phyloP scores from a whole-genome alignment of 2,888 invertebrate genomes.

The Octonoba sinensis region DNA sequence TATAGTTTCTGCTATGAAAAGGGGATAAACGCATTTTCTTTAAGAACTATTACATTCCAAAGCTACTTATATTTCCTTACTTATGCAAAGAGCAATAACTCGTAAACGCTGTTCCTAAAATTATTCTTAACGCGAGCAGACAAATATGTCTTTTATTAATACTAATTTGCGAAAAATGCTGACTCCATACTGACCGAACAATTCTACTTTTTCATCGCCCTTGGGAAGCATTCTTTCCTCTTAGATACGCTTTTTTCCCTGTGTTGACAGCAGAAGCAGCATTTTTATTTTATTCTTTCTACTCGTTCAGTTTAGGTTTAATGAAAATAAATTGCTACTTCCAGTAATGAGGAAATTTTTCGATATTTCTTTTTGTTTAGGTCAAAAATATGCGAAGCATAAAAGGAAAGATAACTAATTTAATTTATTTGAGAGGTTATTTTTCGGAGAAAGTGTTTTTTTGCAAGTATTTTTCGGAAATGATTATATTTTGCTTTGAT shows the following conservation, averaged over 20 bases:
- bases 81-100: too few species aligned
- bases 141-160: conserved; percentile 39
- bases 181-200: conserved; percentile 18
- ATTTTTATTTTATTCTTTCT: conserved; percentile 1
- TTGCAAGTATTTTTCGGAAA: too few species aligned
- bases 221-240: background rate
- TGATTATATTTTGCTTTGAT: too few species aligned
- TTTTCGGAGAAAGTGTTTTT: too few species aligned
- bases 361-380: conserved; percentile 11
- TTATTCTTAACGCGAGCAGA: background rate
- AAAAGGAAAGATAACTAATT: too few species aligned
- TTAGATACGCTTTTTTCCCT: background rate
- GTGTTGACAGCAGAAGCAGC: background rate
- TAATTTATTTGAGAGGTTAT: too few species aligned
- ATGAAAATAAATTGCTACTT: conserved; percentile 52
- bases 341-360: conserved; percentile 42
- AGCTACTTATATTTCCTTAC: too few species aligned
- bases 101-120: too few species aligned
- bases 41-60: too few species aligned
- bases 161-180: conserved; percentile 42
- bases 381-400: too few species aligned
- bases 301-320: conserved; percentile 27
- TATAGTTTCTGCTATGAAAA: too few species aligned
- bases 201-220: background rate
- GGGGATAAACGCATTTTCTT: too few species aligned